Percentiles rank a stretch among this genome's conserved stretches.
phyloP scores from a whole-genome alignment of 2,797 vertebrate genomes.

The Xerus rutilus region DNA sequence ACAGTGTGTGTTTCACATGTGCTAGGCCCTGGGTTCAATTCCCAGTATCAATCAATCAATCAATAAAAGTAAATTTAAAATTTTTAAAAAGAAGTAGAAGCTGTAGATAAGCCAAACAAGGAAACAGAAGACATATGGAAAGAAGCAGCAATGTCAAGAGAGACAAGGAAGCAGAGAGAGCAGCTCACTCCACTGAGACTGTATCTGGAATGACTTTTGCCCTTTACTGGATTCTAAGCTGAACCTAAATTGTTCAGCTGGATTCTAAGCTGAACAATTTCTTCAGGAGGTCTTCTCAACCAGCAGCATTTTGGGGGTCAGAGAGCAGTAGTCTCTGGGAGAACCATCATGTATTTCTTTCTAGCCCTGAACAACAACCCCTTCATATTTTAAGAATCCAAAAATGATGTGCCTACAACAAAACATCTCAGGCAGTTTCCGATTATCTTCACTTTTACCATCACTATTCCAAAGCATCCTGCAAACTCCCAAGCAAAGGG shows the following conservation, averaged over 20 bases:
- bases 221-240: neutral
- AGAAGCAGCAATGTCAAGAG: neutral
- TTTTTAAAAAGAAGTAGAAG: neutral
- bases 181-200: neutral
- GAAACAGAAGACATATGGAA: neutral
- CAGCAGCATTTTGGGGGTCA: neutral
- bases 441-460: neutral
- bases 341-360: neutral
- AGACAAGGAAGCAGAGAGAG: neutral
- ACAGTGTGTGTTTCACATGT: too few species aligned
- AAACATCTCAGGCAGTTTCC: conserved; percentile 8
- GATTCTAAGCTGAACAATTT: neutral
- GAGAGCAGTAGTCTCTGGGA: neutral
- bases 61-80: too few species aligned
- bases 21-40: too few species aligned
- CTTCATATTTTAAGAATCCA: neutral
- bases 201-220: neutral
- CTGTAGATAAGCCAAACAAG: neutral
- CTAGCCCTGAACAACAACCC: neutral
- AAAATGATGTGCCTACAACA: neutral
- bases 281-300: neutral
- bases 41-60: too few species aligned
- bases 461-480: neutral
- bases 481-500: neutral
- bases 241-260: neutral